Evolutionary conservation across 2,797 vertebrate genomes (phyloP).

Genomic region (Chaetodon trifasciatus): DNA sequence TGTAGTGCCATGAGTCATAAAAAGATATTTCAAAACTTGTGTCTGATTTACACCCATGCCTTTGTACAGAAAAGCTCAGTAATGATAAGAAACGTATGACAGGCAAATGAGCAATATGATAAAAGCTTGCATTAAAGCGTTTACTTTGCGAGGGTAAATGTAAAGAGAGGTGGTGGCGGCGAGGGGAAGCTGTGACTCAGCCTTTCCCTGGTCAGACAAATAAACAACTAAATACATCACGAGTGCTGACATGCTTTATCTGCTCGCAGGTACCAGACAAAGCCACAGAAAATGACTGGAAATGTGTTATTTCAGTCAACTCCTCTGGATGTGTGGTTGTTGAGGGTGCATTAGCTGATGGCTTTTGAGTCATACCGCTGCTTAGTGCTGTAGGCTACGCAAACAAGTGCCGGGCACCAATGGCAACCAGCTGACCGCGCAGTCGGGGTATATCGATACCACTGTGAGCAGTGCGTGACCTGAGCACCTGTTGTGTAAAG

Average conservation of each 20-base stretch:
- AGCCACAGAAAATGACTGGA: slow-evolving; percentile 33
- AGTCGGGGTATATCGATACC: slow-evolving; percentile 20
- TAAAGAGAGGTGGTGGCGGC: slow-evolving; percentile 18
- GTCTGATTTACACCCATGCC: neutral
- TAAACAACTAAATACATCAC: slow-evolving; percentile 68
- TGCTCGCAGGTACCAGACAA: slow-evolving; percentile 32
- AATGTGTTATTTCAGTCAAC: slow-evolving; percentile 20
- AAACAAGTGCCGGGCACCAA: slow-evolving; percentile 35
- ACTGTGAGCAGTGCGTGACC: slow-evolving; percentile 17
- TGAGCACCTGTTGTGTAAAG: slow-evolving; percentile 38
- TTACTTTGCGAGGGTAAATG: slow-evolving; percentile 6
- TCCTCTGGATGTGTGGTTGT: slow-evolving; percentile 13
- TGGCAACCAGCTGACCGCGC: slow-evolving; percentile 25
- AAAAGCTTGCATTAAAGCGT: slow-evolving; percentile 23
- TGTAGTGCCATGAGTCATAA: slow-evolving; percentile 24
- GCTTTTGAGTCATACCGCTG: slow-evolving; percentile 31
- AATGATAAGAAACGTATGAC: slow-evolving; percentile 14
- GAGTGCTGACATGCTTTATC: slow-evolving; percentile 30
- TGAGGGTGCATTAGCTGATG: slow-evolving; percentile 33
- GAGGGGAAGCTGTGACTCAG: slow-evolving; percentile 72
- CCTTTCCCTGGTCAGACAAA: slow-evolving; percentile 65
- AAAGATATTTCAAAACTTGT: slow-evolving; percentile 23
- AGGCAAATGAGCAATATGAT: neutral
- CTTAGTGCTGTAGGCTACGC: slow-evolving; percentile 13
- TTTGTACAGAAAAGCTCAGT: neutral